Evolutionary conservation across 2,888 invertebrate species (phyloP), one percentile per base, ranked within the genome.

Genomic region (Aphidius colemani): DNA sequence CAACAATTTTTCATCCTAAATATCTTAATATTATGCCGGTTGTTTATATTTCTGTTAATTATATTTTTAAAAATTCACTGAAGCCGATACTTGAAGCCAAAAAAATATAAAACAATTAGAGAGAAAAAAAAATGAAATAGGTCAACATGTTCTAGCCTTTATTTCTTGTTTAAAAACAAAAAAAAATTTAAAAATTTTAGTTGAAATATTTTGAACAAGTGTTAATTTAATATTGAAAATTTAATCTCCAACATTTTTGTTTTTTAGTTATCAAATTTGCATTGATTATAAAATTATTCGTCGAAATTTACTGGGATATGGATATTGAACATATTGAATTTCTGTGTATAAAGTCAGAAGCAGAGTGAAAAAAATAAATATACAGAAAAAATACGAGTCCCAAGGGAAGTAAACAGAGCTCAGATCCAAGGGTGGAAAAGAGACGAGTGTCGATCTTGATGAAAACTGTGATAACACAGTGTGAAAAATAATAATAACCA

Each of bases 371-470:
- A 58, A 58, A 51, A 60, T n/a, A 59, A 6, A 18, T 10, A 57
- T 40, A 30, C 45, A 41, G 9, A 40, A 45, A 56, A 44, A 64
- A 56, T 41, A 53, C 57, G 53, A 64, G 57, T 58, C 59, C 59
- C 64, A 66, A 51, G 66, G 64, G 53, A 59, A 53, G 59, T 46
- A 57, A 30, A 30, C 30, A 0, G 30, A 30, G 3, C 18, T 18
- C 18, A 30, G 5, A 30, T 30, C 0, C 46, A 46, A 30, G 57
- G 45, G 59, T 66, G 67, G 69, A 70, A 72, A 71, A 71, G 64
- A 61, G 60, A 61, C 30, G 64, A 65, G 66, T 64, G 64, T 69
- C 66, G 66, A 69, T 67, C 67, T 64, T 63, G 70, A 66, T 66
- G 64, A 64, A 59, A 60, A 56, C 5, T 30, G 2, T 30, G 13